phyloP scores from a whole-genome alignment of 2,888 invertebrate genomes.

The Zaprionus bogoriensis region DNA sequence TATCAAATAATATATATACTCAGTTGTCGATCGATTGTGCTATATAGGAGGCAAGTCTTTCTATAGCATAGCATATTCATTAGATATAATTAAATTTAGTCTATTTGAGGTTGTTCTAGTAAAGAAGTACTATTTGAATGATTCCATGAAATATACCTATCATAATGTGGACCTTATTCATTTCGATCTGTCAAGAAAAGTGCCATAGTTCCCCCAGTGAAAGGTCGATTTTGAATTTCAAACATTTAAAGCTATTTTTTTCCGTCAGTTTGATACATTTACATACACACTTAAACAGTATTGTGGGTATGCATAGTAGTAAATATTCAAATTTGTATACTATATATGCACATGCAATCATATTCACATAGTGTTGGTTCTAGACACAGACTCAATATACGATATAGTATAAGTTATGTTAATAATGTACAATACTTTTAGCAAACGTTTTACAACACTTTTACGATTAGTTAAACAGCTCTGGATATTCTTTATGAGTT shows the following conservation, averaged over 20 bases:
- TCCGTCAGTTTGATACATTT: constrained; percentile 58
- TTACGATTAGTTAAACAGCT: constrained; percentile 53
- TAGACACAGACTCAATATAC: constrained; percentile 31
- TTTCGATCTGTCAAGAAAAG: neutral
- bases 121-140: no score
- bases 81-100: no score
- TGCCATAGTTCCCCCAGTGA: neutral
- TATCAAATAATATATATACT: no score
- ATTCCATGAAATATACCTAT: no score
- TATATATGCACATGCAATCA: constrained; percentile 35
- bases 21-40: no score
- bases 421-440: constrained; percentile 38
- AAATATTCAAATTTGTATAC: constrained; percentile 4
- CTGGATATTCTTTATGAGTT: constrained; percentile 23
- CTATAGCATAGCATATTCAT: no score
- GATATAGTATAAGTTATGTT: constrained; percentile 39
- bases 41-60: no score
- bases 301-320: constrained; percentile 30
- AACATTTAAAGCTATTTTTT: constrained; percentile 71
- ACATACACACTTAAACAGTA: constrained; percentile 30
- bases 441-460: constrained; percentile 65
- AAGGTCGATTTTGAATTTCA: constrained; percentile 28
- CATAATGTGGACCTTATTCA: no score
- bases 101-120: no score
- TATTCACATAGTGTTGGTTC: constrained; percentile 15